These are phyloP conservation scores for Cordylochernes scorpioides DNA, from an alignment of 2,888 invertebrate species.

Conservation along the genomic window DNA sequence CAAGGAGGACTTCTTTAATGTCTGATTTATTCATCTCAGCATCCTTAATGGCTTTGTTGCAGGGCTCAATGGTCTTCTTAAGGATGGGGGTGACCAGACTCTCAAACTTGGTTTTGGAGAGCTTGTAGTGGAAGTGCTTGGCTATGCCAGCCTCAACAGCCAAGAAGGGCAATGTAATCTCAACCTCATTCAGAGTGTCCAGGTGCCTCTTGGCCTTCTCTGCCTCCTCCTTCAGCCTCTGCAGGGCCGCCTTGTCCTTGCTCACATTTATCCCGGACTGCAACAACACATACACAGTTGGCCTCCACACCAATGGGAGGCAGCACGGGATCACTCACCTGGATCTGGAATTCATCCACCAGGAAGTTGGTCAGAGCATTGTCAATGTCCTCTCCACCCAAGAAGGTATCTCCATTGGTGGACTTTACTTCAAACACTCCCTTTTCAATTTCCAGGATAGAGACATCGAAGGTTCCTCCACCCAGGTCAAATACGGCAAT, in stretches of 20 bases:
- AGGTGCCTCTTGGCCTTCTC: slow-evolving; percentile 97
- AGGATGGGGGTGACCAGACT: slow-evolving; percentile 65
- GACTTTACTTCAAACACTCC: slow-evolving; percentile 99
- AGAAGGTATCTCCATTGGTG: slow-evolving; percentile 91
- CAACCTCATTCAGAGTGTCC: no score
- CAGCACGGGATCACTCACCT: slow-evolving; percentile 31
- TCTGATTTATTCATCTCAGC: slow-evolving; percentile 73
- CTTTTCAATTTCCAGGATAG: slow-evolving; percentile 92
- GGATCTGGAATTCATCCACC: slow-evolving; percentile 71
- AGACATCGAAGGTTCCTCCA: slow-evolving; percentile 96
- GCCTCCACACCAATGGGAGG: not conserved
- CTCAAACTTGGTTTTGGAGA: slow-evolving; percentile 78
- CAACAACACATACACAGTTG: no score
- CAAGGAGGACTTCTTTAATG: slow-evolving; percentile 83
- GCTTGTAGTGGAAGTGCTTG: slow-evolving; percentile 90
- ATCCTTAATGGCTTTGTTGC: slow-evolving; percentile 74
- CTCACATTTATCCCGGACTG: slow-evolving; percentile 70
- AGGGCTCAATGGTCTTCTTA: slow-evolving; percentile 67
- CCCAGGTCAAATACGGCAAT: slow-evolving; percentile 98
- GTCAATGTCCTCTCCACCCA: slow-evolving; percentile 98
- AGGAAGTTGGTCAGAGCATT: slow-evolving; percentile 74
- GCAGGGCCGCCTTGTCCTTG: slow-evolving; percentile 94
- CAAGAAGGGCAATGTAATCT: not conserved
- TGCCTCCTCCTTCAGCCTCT: slow-evolving; percentile 82
- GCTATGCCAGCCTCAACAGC: slow-evolving; percentile 26